phyloP scores from a whole-genome alignment of 2,888 invertebrate genomes.

The Endotricha flammealis region DNA sequence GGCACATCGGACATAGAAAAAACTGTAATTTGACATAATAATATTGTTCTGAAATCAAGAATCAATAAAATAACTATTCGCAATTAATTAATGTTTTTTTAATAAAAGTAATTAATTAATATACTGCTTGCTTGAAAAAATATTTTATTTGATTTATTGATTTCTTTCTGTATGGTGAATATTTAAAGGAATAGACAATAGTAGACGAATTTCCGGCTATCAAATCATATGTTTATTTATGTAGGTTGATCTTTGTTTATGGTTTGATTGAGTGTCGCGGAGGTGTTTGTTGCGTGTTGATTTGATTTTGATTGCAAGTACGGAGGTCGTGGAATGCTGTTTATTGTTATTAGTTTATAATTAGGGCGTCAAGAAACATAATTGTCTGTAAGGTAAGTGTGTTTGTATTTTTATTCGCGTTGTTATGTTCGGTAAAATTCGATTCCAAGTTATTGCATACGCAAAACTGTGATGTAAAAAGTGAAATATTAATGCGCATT shows the following conservation, averaged over 20 bases:
- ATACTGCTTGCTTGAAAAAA: too few species aligned
- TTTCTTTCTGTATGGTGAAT: too few species aligned
- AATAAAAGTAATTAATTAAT: too few species aligned
- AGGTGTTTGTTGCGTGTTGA: conserved; percentile 67
- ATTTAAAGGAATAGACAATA: conserved; percentile 16
- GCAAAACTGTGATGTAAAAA: conserved; percentile 7
- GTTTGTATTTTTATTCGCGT: neutral
- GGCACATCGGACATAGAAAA: too few species aligned
- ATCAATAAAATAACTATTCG: too few species aligned
- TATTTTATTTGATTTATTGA: too few species aligned
- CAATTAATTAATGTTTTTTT: too few species aligned
- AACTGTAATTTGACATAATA: too few species aligned
- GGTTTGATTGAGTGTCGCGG: conserved; percentile 68
- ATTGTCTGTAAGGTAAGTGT: conserved; percentile 50
- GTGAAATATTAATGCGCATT: conserved; percentile 52
- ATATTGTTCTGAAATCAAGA: too few species aligned
- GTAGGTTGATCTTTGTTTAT: conserved; percentile 67
- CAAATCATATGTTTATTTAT: conserved; percentile 75
- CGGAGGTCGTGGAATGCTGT: conserved; percentile 71
- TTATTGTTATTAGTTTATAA: conserved; percentile 64
- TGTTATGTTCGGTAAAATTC: neutral
- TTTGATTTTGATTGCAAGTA: conserved; percentile 57
- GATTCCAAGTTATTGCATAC: neutral
- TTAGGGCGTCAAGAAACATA: conserved; percentile 53
- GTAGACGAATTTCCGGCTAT: conserved; percentile 18